Conservation (phyloP, 2,888 invertebrate species). For the Heliconius aoede region DNA sequence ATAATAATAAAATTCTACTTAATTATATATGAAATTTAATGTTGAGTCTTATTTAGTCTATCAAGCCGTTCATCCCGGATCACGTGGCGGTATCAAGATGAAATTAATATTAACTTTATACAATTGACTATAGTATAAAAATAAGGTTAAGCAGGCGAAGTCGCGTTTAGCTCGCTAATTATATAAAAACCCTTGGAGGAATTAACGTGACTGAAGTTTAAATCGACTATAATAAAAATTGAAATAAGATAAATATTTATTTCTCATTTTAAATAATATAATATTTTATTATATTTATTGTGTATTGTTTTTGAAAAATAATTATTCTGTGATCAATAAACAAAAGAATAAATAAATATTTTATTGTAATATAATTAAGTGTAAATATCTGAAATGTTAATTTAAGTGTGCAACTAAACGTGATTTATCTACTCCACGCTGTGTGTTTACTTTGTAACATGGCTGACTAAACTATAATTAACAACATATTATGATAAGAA, state of each 20-base stretch:
- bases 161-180: too few relatives aligned
- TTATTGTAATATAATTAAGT: not conserved
- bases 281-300: slow-evolving; percentile 3
- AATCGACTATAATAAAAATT: not conserved
- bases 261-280: not conserved
- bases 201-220: not conserved
- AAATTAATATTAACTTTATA: too few relatives aligned
- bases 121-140: too few relatives aligned
- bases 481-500: not conserved
- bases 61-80: too few relatives aligned
- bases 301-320: not conserved
- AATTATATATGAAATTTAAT: too few relatives aligned
- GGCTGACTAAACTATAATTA: not conserved
- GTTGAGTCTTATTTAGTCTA: too few relatives aligned
- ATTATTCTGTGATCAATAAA: not conserved
- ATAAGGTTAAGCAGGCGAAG: too few relatives aligned
- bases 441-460: slow-evolving; percentile 20
- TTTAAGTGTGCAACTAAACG: slow-evolving; percentile 24
- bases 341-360: slow-evolving; percentile 3
- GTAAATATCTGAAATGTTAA: slow-evolving; percentile 26
- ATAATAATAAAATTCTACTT: too few relatives aligned
- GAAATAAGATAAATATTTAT: too few relatives aligned
- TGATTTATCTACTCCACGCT: slow-evolving; percentile 24
- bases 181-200: not conserved
- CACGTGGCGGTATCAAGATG: too few relatives aligned